Base-by-base conservation (phyloP, 2,888 invertebrate species). In the Rhagophthalmus giganteus region DNA sequence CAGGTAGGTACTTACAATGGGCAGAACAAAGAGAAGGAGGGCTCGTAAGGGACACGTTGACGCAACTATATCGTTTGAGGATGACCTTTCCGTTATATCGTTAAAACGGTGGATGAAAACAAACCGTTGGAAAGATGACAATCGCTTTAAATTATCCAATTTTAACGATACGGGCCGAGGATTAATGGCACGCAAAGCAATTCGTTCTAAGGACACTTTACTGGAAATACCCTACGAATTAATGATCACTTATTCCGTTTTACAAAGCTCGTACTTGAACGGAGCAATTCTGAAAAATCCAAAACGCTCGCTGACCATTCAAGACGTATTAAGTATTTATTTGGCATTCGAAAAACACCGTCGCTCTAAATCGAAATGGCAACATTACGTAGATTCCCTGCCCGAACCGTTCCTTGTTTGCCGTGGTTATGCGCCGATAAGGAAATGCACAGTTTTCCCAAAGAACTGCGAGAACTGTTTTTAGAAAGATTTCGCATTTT, bases 91-190 rank as follows among this genome's bases (percentile, higher is more conserved):
- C 66, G 67, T 78, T 25, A 72, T 81, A 61, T 68, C 73, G 54
- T 69, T 84, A 20, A 79, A 79, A 58, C 73, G 76, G 48, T 82
- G 83, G 83, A 72, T 84, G 54, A 67, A 73, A 12, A 11, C n/a
- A 14, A 65, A 72, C 54, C 79, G 80, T 37, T 82, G 86, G 78
- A 71, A 72, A 31, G 80, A 84, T 57, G 76, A 79, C 31, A 77
- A 78, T 9, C 77, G 80, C 52, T 70, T 88, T 11, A 72, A 73
- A 13, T 73, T 84, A n/a, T 78, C 80, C 4, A 64, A 78, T 46
- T 91, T 88, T 71, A 57, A 76, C 14, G 67, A 75, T 6, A 90
- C 89, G 2, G 91, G 90, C 5, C 80, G 92, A 45, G 93, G 93
- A 12, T 76, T 93, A 13, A 78, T 82, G 63, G 82, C 88, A 0